Evolutionary conservation across 2,888 invertebrate genomes (phyloP), one percentile per base, ranked within the genome.

Genomic region (Anthoptus insignis): DNA sequence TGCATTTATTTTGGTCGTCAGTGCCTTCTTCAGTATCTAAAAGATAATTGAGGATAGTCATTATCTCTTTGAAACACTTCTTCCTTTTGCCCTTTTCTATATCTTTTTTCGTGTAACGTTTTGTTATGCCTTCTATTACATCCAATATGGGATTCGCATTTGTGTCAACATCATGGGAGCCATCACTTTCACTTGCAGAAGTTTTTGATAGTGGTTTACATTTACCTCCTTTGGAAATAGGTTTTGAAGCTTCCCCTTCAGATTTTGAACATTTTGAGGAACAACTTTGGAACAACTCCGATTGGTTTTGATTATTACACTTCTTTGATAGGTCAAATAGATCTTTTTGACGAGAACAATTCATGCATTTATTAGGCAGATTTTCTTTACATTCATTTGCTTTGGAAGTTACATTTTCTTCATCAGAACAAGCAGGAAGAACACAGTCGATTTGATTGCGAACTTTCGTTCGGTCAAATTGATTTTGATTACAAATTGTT

Each of bases 41-140:
- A 27, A 93, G 81, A 71, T 92, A 91, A 64, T 87, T 89, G 13
- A 93, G 75, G 32, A 91, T 81, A 21, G 82, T 78, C 60, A 93
- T 81, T 19, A 93, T 90, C 75, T 92, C 93, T 66, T 85, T 86
- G 39, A 88, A 90, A 72, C 91, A 89, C 77, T 90, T 91, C 68
- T 87, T 91, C 61, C 84, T 84, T 68, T 84, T 87, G 45, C 69
- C 78, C 65, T 83, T 89, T 47, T 81, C 83, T 22, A 82, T 69
- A 39, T 88, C 86, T 42, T 80, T 81, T 76, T 93, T 93, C 0
- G 89, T 81, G 73, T 89, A 93, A n/a, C 88, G 86, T 67, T 82
- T 85, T 16, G 91, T 93, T 49, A 93, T 91, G 63, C 84, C 86
- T 76, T 86, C 81, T 68, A 93, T 93, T 69, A 88, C 77, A 22